phyloP scores from a whole-genome alignment of 92 coral and sea anemone genomes.

The Porites rus region DNA sequence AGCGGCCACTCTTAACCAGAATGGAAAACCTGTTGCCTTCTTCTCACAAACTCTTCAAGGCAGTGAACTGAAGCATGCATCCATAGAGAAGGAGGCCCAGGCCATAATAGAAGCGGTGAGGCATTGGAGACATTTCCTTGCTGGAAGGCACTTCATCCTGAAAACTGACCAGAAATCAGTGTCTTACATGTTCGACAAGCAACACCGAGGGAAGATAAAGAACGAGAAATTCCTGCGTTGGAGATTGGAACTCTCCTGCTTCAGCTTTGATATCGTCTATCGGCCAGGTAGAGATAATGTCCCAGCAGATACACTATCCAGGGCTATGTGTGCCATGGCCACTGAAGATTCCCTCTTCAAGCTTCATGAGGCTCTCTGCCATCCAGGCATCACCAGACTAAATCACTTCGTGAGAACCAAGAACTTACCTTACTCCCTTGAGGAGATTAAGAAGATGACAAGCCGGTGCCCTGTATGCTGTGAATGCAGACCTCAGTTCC shows the following conservation, averaged over 20 bases:
- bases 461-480: too few species aligned
- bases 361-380: too few species aligned
- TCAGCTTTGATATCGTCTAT: conserved; percentile 65
- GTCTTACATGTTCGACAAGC: neutral
- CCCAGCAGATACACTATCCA: conserved; percentile 61
- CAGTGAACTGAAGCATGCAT: conserved; percentile 17
- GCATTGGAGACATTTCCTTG: conserved; percentile 62
- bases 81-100: conserved; percentile 56
- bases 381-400: too few species aligned
- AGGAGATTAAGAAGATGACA: too few species aligned
- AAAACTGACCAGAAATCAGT: conserved; percentile 57
- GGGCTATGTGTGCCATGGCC: conserved; percentile 18
- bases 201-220: conserved; percentile 56
- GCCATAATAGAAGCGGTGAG: conserved; percentile 58
- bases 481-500: too few species aligned
- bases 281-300: conserved; percentile 59
- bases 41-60: conserved; percentile 18
- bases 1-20: conserved; percentile 58
- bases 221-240: conserved; percentile 50
- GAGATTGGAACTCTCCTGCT: conserved; percentile 43
- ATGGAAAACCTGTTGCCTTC: conserved; percentile 35
- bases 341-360: too few species aligned
- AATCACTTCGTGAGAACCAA: too few species aligned
- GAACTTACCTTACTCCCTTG: too few species aligned
- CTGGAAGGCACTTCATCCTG: conserved; percentile 35